These are phyloP conservation scores for Oedothorax gibbosus DNA, from an alignment of 1,140 invertebrate genomes.

Conservation along the genomic window DNA sequence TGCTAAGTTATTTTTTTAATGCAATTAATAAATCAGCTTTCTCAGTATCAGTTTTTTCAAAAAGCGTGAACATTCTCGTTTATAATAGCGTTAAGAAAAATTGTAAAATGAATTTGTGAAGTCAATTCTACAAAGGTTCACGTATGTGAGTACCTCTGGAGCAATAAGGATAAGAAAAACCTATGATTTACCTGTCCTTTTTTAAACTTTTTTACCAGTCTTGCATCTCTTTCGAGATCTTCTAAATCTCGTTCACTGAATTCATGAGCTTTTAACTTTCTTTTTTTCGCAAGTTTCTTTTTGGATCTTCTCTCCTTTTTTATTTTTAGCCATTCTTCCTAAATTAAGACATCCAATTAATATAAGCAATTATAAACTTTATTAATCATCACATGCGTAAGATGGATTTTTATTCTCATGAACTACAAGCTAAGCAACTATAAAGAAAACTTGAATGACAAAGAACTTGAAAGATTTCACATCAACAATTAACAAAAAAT, in stretches of 20 bases:
- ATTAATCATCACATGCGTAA: background rate
- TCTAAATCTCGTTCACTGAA: slow-evolving; percentile 82
- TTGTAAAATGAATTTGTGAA: no score
- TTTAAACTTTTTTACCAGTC: slow-evolving; percentile 88
- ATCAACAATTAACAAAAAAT: background rate
- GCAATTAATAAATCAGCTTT: no score
- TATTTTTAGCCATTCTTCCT: slow-evolving; percentile 63
- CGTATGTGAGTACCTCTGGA: no score
- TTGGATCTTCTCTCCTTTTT: slow-evolving; percentile 70
- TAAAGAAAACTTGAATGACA: background rate
- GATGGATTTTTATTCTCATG: background rate
- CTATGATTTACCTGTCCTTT: slow-evolving; percentile 77
- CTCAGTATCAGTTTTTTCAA: no score
- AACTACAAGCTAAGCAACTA: background rate
- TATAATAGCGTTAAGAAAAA: no score
- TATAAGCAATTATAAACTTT: background rate
- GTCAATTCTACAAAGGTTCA: no score
- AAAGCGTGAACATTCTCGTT: no score
- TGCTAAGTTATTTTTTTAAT: no score
- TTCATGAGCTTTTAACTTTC: slow-evolving; percentile 68
- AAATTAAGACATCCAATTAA: background rate
- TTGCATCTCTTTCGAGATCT: slow-evolving; percentile 84
- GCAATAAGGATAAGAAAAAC: background rate
- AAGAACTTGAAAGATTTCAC: background rate
- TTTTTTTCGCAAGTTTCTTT: slow-evolving; percentile 71